Conservation (phyloP, 2,113 vertebrate species). For the Sinocyclocheilus rhinocerous region DNA sequence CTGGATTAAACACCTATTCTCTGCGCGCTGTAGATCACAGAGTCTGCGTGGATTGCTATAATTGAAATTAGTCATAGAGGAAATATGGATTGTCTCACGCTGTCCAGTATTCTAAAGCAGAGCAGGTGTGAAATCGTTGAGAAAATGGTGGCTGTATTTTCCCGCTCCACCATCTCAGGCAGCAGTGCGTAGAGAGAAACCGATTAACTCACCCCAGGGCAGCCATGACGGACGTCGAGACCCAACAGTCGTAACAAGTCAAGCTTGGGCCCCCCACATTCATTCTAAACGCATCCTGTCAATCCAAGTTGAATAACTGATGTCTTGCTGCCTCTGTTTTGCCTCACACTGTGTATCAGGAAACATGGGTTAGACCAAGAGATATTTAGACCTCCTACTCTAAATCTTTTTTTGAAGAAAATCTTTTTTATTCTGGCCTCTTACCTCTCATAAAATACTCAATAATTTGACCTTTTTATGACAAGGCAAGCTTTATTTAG, state of each 20-base stretch:
- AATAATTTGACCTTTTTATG: too few species aligned
- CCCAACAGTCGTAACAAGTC: conserved; percentile 53
- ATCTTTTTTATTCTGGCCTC: background rate
- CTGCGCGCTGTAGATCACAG: background rate
- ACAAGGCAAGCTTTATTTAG: too few species aligned
- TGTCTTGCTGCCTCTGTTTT: conserved; percentile 56
- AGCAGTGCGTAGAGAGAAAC: conserved; percentile 34
- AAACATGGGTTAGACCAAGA: conserved; percentile 22
- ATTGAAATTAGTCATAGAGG: conserved; percentile 34
- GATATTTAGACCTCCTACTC: background rate
- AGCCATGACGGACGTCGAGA: conserved; percentile 44
- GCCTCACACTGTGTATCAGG: conserved; percentile 42
- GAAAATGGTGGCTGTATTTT: conserved; percentile 8
- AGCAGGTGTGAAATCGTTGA: conserved; percentile 42
- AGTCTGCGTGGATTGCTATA: background rate
- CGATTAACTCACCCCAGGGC: conserved; percentile 50
- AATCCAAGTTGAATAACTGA: conserved; percentile 57
- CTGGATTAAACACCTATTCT: conserved; percentile 19
- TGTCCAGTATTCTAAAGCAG: background rate
- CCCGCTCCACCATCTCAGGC: background rate
- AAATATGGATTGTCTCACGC: conserved; percentile 24
- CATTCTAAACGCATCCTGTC: conserved; percentile 52
- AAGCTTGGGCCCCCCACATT: conserved; percentile 30
- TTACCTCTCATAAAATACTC: background rate
- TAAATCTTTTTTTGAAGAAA: background rate